A percentile compares a stretch with the other conserved stretches of the same genome.
phyloP scores from a whole-genome alignment of 2,797 vertebrate species.

The Gymnothorax javanicus region DNA sequence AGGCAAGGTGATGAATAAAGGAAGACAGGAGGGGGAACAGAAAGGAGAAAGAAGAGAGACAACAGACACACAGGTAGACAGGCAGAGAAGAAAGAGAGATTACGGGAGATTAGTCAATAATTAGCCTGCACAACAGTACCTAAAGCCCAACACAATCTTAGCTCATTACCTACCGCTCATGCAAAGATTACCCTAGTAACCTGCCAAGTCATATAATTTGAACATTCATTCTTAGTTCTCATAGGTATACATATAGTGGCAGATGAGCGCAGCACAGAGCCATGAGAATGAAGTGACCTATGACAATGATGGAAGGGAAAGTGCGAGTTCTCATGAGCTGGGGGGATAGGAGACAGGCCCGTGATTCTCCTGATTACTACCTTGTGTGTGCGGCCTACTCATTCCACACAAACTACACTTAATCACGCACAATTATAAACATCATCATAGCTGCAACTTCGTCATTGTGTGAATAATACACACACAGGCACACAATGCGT shows the following conservation, averaged over 20 bases:
- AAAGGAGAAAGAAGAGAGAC: background rate
- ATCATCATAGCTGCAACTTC: background rate
- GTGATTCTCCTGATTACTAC: background rate
- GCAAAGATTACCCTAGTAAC: background rate
- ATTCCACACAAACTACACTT: background rate
- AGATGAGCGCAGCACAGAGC: background rate
- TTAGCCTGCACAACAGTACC: background rate
- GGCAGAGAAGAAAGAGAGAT: background rate
- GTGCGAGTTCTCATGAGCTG: background rate
- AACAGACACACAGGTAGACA: no score
- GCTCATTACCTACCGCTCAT: background rate
- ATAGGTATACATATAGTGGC: background rate
- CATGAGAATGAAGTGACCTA: background rate
- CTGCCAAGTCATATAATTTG: background rate
- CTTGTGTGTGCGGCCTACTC: background rate
- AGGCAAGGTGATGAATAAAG: background rate
- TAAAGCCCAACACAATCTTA: background rate
- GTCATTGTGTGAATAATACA: no score
- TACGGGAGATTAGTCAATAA: slow-evolving; percentile 17
- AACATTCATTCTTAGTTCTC: background rate
- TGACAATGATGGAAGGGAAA: background rate
- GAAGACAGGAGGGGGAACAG: background rate
- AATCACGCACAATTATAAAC: background rate
- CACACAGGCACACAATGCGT: background rate
- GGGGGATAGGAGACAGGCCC: background rate